Evolutionary conservation across 2,888 invertebrate species (phyloP).

Genomic region (Enchytraeus crypticus): DNA sequence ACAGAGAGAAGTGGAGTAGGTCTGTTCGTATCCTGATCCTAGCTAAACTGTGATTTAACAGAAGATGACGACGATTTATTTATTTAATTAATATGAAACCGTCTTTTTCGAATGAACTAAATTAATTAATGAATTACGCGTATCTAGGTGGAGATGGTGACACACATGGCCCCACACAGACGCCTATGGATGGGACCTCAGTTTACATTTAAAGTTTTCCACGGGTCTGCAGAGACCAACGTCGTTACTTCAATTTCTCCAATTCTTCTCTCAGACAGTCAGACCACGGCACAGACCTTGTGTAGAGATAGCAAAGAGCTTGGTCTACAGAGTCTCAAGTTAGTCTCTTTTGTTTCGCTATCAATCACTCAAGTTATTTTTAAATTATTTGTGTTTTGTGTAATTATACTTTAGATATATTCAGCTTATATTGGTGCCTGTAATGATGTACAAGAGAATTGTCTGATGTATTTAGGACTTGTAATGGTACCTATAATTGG

Average conservation of each 20-base stretch:
- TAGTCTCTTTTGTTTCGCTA: conserved; percentile 18
- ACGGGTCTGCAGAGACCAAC: conserved; percentile 42
- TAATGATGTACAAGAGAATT: no score
- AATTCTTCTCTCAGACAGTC: conserved; percentile 46
- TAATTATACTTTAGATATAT: no score
- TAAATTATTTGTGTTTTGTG: not conserved
- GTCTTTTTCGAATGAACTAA: no score
- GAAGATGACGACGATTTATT: no score
- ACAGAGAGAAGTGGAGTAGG: no score
- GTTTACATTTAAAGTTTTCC: conserved; percentile 72
- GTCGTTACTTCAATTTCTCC: conserved; percentile 47
- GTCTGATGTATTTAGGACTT: no score
- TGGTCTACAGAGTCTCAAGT: conserved; percentile 48
- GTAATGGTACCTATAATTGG: no score
- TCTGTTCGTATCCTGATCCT: no score
- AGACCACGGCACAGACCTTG: conserved; percentile 38
- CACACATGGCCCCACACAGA: conserved; percentile 87
- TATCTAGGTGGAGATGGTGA: conserved; percentile 81
- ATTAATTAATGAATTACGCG: not conserved
- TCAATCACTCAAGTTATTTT: not conserved
- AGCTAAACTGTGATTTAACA: no score
- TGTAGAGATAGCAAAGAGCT: conserved; percentile 46
- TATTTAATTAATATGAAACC: no score
- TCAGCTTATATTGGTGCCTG: no score
- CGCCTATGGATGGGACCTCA: conserved; percentile 99